Evolutionary conservation across 2,888 invertebrate genomes (phyloP), one percentile per base, ranked within the genome.

Genomic region (Platycheirus rosarum): DNA sequence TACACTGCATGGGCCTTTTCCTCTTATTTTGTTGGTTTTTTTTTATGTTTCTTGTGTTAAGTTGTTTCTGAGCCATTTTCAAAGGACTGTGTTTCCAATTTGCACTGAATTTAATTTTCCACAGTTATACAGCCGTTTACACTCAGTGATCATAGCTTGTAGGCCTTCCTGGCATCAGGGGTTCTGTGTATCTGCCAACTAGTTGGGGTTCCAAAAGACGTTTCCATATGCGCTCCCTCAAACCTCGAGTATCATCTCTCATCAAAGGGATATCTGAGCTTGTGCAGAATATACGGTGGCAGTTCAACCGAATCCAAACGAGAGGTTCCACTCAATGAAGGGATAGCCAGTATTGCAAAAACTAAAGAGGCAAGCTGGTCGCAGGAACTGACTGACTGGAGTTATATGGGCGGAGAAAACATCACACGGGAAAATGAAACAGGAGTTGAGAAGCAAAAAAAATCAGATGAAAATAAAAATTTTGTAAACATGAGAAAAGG

Each of bases 71-170:
- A 66, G 40, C 57, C 44, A 46, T 32, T 32, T 75, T 57, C 69
- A 79, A 75, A 79, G 62, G 75, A 63, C 79, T 75, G 44, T 75
- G 75, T 57, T 69, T 79, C 75, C 79, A 79, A 79, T 79, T 79
- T 79, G 75, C 69, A 63, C 48, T 69, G 79, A 79, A 79, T 75
- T 79, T 75, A 79, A 75, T 69, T 79, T 75, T 44, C 60, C 44
- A 16, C 75, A 49, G 63, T 75, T 79, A 49, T 79, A 75, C 48
- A 63, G 49, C 26, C 71, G 71, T 48, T 77, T 71, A 65, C 65
- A 71, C 48, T 63, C 75, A 18, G 44, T 44, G 63, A 69, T 57
- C 49, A 62, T 44, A 69, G 74, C 29, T 62, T 42, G 53, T 49
- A 62, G 57, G 60, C 60, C 29, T 29, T 20, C 8, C n/a, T 7